Percentiles rank a stretch among this genome's conserved stretches.
phyloP scores from a whole-genome alignment of 2,113 vertebrate genomes.

The Azemiops feae region DNA sequence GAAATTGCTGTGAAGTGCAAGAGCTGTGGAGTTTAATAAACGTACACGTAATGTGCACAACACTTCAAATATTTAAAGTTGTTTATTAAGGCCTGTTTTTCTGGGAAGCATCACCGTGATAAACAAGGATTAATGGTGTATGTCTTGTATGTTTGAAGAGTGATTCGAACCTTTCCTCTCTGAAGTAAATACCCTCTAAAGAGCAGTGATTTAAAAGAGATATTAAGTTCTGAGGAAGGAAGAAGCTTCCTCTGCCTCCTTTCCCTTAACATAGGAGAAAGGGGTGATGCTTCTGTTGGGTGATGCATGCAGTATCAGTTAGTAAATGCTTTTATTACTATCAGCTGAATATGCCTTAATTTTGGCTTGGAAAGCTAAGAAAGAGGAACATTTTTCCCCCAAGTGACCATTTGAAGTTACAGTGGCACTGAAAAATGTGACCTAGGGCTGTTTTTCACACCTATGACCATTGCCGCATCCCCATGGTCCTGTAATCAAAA shows the following conservation, averaged over 20 bases:
- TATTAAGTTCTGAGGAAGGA: neutral
- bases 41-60: conserved; percentile 89
- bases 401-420: neutral
- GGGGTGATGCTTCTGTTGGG: neutral
- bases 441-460: neutral
- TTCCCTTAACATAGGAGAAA: neutral
- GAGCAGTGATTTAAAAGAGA: neutral
- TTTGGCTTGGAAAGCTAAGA: neutral
- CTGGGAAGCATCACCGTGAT: neutral
- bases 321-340: neutral
- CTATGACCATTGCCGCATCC: too few species aligned
- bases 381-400: neutral
- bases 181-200: neutral
- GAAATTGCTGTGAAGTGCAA: conserved; percentile 79
- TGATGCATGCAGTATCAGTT: neutral
- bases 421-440: neutral
- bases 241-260: neutral
- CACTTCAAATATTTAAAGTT: conserved; percentile 74
- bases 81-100: conserved; percentile 49
- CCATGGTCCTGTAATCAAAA: too few species aligned
- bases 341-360: neutral
- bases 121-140: neutral
- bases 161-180: neutral
- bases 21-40: conserved; percentile 80
- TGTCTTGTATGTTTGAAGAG: neutral